Conservation (phyloP, 2,113 vertebrate genomes). For the Leiothrix lutea region DNA sequence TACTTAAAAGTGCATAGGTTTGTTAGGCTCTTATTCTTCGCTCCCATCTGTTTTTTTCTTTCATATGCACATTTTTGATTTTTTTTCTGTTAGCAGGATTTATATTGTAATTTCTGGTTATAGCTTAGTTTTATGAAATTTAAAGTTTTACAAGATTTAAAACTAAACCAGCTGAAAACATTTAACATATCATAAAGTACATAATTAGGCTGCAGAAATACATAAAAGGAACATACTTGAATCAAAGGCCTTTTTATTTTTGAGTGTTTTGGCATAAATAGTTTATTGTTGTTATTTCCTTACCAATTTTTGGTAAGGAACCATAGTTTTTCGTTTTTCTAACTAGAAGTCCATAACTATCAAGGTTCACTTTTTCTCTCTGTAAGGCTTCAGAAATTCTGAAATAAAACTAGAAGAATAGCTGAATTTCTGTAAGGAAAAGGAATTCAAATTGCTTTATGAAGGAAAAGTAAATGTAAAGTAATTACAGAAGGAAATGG, state of each 20-base stretch:
- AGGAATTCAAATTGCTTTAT: not conserved
- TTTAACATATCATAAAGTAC: not conserved
- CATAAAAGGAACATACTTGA: not conserved
- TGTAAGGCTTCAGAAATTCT: not conserved
- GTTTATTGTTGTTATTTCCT: not conserved
- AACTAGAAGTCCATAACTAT: not conserved
- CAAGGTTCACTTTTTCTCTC: not conserved
- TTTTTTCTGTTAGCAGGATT: not conserved
- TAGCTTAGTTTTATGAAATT: not conserved
- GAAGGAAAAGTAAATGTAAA: not conserved
- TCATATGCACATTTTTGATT: accelerated
- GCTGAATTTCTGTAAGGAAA: not conserved
- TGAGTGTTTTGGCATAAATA: not conserved
- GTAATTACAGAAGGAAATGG: not conserved
- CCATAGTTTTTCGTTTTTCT: not conserved
- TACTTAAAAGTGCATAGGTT: not conserved
- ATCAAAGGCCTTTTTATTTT: not conserved
- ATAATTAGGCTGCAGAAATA: not conserved
- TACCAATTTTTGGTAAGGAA: not conserved
- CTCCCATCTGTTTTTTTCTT: not conserved
- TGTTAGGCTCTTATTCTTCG: not conserved
- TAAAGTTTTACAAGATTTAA: too few relatives aligned
- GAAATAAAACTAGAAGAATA: not conserved
- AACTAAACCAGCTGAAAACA: not conserved
- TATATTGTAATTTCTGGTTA: not conserved